Evolutionary conservation across 2,888 invertebrate species (phyloP).

Genomic region (Temnothorax unifasciatus): DNA sequence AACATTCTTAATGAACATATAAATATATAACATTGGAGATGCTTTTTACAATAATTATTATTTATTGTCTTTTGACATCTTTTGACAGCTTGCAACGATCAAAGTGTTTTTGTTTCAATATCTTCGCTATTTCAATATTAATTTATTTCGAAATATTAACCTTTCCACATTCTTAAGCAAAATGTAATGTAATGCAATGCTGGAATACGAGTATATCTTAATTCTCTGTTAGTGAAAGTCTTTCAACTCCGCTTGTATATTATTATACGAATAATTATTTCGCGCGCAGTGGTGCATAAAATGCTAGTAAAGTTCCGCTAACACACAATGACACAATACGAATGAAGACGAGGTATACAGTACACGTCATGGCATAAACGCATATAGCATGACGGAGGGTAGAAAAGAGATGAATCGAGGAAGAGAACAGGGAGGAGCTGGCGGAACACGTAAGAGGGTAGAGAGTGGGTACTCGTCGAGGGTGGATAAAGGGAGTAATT

Average conservation of each 20-base stretch:
- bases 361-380: constrained; percentile 38
- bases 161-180: not conserved
- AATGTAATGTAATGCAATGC: not conserved
- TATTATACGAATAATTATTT: constrained; percentile 32
- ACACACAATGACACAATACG: constrained; percentile 57
- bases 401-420: constrained; percentile 29
- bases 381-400: not conserved
- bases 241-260: constrained; percentile 9
- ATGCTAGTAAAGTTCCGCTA: constrained; percentile 66
- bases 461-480: constrained; percentile 15
- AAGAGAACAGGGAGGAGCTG: constrained; percentile 24
- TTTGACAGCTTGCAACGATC: not conserved
- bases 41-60: not conserved
- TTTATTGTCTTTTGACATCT: not conserved
- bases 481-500: constrained; percentile 81
- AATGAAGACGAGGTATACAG: constrained; percentile 58
- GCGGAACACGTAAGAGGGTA: not conserved
- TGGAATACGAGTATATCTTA: not conserved
- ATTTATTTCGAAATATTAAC: not conserved
- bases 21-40: not conserved
- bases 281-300: not conserved
- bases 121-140: not conserved
- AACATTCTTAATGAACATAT: not conserved
- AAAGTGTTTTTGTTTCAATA: not conserved
- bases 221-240: constrained; percentile 1